Base-by-base conservation (phyloP, 2,113 vertebrate genomes). In the Motacilla alba region DNA sequence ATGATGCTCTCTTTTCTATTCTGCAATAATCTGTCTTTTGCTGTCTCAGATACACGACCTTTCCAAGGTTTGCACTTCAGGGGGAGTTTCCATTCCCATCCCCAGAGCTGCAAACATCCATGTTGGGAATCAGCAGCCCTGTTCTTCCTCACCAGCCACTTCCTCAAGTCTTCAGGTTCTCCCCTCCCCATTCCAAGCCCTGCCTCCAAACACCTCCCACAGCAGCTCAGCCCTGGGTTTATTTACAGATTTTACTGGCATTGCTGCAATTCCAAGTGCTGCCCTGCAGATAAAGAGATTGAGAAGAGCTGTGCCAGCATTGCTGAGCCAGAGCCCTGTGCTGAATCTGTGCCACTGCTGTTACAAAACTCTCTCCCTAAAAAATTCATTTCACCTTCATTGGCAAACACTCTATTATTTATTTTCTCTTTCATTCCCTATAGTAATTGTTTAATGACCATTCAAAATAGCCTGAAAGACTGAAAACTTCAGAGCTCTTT, bases 181-280 rank as follows among this genome's bases (percentile, higher is more conserved):
- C 60, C 55, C 18, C 62, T 74, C 30, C 27, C 5, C 3, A 20
- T 81, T 83, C 52, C 93, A 90, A 91, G 47, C 31, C 88, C 52
- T 90, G 79, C 47, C 93, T 94, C 92, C 79, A 72, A 96, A 84
- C 80, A 95, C 56, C 56, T 76, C 90, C 74, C 91, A 56, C 63
- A 73, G 66, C 93, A 83, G 74, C 83, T 89, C 89, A 83, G 21
- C 85, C 49, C 84, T 27, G 44, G 19, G 69, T 92, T 95, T 96
- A 97, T 96, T 98, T 96, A 95, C 96, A 94, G 94, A 43, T 77
- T 94, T 97, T 95, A 26, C 86, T 79, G 80, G 88, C 91, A 70
- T 83, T 89, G 87, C 92, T 96, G 92, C 79, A 90, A 94, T 96
- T 93, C 89, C 87, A 73, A 90, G 93, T 72, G 82, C 56, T 80